phyloP scores from a whole-genome alignment of 2,888 invertebrate species.

The Frankliniella intonsa region DNA sequence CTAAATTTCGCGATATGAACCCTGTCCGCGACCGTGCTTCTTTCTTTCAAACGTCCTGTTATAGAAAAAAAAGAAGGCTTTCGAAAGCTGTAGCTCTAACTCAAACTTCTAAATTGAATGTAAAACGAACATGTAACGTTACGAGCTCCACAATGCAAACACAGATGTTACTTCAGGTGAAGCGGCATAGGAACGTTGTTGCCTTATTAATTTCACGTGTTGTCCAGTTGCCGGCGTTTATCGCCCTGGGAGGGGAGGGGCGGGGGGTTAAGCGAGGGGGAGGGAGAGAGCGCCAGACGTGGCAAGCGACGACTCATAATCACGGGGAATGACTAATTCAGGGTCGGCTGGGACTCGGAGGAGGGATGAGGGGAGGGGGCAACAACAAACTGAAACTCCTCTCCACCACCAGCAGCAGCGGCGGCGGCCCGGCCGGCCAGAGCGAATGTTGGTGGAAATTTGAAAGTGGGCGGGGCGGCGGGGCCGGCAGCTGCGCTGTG shows the following conservation, averaged over 20 bases:
- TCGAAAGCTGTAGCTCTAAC: too few relatives aligned
- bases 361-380: background rate
- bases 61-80: too few relatives aligned
- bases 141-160: too few relatives aligned
- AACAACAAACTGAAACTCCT: slow-evolving; percentile 19
- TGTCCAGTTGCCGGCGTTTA: too few relatives aligned
- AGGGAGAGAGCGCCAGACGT: background rate
- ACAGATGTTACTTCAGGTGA: too few relatives aligned
- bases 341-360: background rate
- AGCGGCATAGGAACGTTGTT: too few relatives aligned
- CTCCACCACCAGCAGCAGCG: background rate
- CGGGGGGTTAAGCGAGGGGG: background rate
- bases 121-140: too few relatives aligned
- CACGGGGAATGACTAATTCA: slow-evolving; percentile 21
- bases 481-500: background rate
- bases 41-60: too few relatives aligned
- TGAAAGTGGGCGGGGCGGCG: background rate
- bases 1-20: too few relatives aligned
- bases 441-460: background rate
- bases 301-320: slow-evolving; percentile 14
- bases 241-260: background rate
- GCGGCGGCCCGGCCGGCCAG: background rate
- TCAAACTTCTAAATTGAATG: too few relatives aligned
- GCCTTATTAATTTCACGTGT: too few relatives aligned
- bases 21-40: too few relatives aligned